Evolutionary conservation across 2,888 invertebrate species (phyloP).

Genomic region (Yponomeuta cagnagella): DNA sequence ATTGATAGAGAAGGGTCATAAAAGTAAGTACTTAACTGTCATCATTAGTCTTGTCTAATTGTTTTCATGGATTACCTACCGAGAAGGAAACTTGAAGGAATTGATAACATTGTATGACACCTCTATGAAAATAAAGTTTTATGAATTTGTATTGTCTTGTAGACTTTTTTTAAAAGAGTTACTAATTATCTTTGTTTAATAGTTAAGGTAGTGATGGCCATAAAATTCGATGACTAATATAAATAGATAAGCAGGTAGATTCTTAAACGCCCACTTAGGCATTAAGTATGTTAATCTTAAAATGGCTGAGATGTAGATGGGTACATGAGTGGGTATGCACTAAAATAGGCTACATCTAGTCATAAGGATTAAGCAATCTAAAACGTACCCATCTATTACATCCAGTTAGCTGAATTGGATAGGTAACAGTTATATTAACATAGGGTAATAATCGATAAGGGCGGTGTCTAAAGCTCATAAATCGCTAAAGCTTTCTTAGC

Average conservation of each 20-base stretch:
- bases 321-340: background rate
- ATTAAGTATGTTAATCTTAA: background rate
- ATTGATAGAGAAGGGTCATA: too few species aligned
- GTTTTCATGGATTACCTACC: too few species aligned
- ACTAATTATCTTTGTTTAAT: too few species aligned
- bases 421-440: background rate
- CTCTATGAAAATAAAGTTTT: too few species aligned
- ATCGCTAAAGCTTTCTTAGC: background rate
- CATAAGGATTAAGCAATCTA: background rate
- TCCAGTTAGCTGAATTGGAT: background rate
- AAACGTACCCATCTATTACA: constrained; percentile 3
- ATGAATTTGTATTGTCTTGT: too few species aligned
- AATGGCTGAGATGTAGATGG: constrained; percentile 1
- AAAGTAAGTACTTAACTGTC: too few species aligned
- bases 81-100: too few species aligned
- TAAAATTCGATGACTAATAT: too few species aligned
- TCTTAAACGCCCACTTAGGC: background rate
- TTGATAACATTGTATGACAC: too few species aligned
- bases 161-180: too few species aligned
- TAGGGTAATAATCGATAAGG: background rate
- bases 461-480: background rate
- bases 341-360: background rate
- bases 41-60: too few species aligned
- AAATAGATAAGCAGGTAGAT: background rate
- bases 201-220: too few species aligned